Base-by-base conservation (phyloP, 2,888 invertebrate species). In the Periphyllus acericola region DNA sequence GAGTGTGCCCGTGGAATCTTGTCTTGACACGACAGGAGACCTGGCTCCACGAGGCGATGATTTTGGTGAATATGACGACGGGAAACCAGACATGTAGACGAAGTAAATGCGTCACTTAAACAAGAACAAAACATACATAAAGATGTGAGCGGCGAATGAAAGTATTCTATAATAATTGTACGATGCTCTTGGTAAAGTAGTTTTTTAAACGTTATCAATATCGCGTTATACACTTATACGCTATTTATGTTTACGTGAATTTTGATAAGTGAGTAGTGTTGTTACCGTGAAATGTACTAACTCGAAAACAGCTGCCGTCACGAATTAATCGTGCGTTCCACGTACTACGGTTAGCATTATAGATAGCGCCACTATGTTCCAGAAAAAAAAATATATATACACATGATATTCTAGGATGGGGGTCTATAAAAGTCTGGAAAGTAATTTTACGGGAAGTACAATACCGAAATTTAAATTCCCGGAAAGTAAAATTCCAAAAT, bases 1-100 rank as follows among this genome's bases (percentile, higher is more conserved):
- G 90, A 99, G 94, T 90, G 98, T 99, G 91, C 98, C 99, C 90
- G 98, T 98, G 89, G 98, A 98, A 93, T 99, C 98, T 92, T 98
- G 98, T 90, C 98, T 94, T 90, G 97, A 97, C 91, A 98, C 98
- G 91, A 98, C 97, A 91, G 98, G 98, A 91, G 98, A 98, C 92
- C 98, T 95, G 91, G 96, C 97, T 91, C 98, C 98, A 93, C 96
- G 94, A 91, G 97, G 98, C 91, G 98, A 98, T 91, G 96, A 96
- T 93, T 98, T 97, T 90, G 98, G 98, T 91, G 98, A 98, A 94
- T 97, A 96, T n/a, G 87, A 66, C 32, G 87, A 87, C 87, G 87
- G 87, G 74, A 87, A 87, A 79, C 87, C 81, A 25, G 87, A 87
- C 87, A 87, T 87, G 87, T 87, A 87, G 87, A 81, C 80, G 60